Conservation (phyloP, 2,888 invertebrate species). For the Elysia crispata region DNA sequence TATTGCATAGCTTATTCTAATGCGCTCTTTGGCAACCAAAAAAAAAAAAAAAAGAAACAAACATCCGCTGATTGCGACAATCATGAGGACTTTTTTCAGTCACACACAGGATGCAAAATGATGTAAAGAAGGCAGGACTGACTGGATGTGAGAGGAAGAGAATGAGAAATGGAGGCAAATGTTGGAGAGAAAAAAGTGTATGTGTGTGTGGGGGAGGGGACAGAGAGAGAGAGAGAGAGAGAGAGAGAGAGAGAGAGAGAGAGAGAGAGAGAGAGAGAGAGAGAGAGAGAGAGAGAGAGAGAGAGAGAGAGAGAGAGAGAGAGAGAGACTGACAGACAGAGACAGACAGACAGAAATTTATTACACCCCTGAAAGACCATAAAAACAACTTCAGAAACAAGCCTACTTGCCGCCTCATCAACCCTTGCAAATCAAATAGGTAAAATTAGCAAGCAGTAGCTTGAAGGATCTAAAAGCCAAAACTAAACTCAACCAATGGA, state of each 20-base stretch:
- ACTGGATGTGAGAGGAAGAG: neutral
- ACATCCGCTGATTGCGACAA: too few relatives aligned
- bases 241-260: constrained; percentile 20
- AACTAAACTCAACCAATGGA: too few relatives aligned
- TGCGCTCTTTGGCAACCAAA: too few relatives aligned
- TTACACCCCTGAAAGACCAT: neutral
- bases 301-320: too few relatives aligned
- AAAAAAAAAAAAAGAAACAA: too few relatives aligned
- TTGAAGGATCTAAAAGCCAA: too few relatives aligned
- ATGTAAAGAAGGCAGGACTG: neutral
- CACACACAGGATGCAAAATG: neutral
- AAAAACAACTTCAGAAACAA: too few relatives aligned
- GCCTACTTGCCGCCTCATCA: too few relatives aligned
- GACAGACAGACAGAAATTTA: neutral
- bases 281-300: neutral
- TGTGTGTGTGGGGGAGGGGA: neutral
- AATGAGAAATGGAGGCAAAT: constrained; percentile 1
- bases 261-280: neutral
- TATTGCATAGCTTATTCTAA: too few relatives aligned
- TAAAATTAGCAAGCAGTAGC: too few relatives aligned
- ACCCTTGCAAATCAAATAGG: too few relatives aligned
- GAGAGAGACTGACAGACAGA: too few relatives aligned
- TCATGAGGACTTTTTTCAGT: neutral
- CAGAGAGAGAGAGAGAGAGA: neutral
- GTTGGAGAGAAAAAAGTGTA: neutral